phyloP scores from a whole-genome alignment of 2,888 invertebrate genomes.

The Pristionchus maxplancki region DNA sequence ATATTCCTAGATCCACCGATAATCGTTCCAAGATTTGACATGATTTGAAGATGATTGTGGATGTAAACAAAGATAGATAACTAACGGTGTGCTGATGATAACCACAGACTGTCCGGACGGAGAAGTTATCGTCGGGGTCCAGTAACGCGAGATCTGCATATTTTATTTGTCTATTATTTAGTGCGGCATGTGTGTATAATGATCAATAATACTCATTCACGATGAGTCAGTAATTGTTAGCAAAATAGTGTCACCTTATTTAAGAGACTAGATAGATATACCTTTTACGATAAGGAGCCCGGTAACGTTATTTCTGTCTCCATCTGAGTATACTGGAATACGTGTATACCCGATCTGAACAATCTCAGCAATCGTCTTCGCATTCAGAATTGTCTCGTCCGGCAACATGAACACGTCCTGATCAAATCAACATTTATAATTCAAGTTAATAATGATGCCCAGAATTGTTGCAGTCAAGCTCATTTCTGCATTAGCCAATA shows the following conservation, averaged over 20 bases:
- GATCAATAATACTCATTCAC: no score
- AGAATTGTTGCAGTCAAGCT: no score
- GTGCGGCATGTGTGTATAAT: no score
- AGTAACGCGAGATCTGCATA: conserved; percentile 91
- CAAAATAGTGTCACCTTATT: no score
- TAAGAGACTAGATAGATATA: no score
- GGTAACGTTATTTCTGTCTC: conserved; percentile 68
- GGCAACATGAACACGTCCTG: conserved; percentile 95
- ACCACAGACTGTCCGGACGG: conserved; percentile 73
- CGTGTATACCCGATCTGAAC: conserved; percentile 86
- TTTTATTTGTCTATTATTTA: not conserved
- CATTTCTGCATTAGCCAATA: not conserved
- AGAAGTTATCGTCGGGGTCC: conserved; percentile 96
- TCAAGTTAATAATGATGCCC: not conserved
- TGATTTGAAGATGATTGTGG: no score
- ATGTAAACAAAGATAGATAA: not conserved
- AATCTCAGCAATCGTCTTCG: conserved; percentile 96
- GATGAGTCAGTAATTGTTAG: no score
- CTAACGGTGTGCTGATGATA: conserved; percentile 86
- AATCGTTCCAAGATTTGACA: no score
- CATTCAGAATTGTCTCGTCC: conserved; percentile 89
- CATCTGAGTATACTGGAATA: conserved; percentile 87
- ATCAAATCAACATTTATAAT: not conserved
- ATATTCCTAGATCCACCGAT: no score
- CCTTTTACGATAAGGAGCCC: conserved; percentile 88